Percentiles rank a stretch among this genome's conserved stretches.
phyloP scores from a whole-genome alignment of 2,888 invertebrate species.

The Julus scandinavius region DNA sequence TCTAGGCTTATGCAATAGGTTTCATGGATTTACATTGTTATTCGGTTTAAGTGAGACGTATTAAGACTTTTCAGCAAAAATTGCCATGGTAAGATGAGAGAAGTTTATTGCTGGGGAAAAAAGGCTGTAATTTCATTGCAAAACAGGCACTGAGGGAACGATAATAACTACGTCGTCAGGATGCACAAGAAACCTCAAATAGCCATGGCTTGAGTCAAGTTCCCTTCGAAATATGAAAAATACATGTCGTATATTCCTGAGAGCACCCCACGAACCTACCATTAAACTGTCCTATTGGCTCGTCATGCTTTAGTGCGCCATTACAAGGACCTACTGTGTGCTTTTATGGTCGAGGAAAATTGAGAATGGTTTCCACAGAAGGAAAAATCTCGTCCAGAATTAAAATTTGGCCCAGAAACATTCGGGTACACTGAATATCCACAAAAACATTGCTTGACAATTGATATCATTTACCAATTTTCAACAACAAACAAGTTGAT shows the following conservation, averaged over 20 bases:
- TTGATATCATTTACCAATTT: no score
- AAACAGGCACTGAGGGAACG: slow-evolving; percentile 11
- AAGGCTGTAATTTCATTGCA: neutral
- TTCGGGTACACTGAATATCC: neutral
- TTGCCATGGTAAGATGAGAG: neutral
- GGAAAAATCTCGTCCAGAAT: neutral
- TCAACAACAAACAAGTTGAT: no score
- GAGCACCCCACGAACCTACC: slow-evolving; percentile 1
- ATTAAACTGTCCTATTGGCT: slow-evolving; percentile 11
- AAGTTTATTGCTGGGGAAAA: neutral
- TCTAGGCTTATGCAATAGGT: neutral
- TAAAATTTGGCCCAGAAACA: neutral
- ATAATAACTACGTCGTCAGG: neutral
- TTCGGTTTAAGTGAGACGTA: neutral
- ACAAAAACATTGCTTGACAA: neutral
- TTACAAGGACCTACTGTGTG: neutral
- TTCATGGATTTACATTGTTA: neutral
- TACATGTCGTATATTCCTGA: neutral
- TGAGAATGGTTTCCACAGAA: slow-evolving; percentile 8
- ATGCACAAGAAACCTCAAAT: slow-evolving; percentile 5
- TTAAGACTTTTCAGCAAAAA: neutral
- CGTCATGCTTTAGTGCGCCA: slow-evolving; percentile 10
- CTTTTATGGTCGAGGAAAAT: neutral
- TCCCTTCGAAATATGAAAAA: neutral
- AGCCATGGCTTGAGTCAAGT: neutral